Evolutionary conservation across 2,113 vertebrate species (phyloP).

Genomic region (Hemibagrus wyckioides): DNA sequence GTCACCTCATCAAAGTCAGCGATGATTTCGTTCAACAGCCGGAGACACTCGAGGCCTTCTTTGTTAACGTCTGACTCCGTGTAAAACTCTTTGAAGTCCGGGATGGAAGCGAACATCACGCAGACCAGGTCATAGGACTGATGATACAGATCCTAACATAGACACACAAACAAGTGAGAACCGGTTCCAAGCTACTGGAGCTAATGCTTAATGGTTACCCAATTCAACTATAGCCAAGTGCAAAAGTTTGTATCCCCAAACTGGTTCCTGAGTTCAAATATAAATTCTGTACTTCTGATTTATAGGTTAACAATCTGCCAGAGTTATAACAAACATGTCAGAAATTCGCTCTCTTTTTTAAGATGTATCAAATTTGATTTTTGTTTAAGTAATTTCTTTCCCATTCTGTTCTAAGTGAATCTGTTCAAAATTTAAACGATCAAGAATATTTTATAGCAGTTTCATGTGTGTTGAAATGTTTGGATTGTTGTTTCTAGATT

Average conservation of each 20-base stretch:
- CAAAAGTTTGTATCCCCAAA: not conserved
- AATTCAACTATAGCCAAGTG: not conserved
- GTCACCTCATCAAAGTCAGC: slow-evolving; percentile 97
- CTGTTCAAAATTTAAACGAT: not conserved
- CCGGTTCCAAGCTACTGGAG: not conserved
- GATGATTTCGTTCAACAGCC: slow-evolving; percentile 95
- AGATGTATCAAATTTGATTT: not conserved
- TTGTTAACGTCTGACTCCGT: slow-evolving; percentile 98
- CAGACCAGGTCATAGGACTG: slow-evolving; percentile 97
- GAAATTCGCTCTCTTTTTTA: no score
- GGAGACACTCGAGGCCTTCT: slow-evolving; percentile 93
- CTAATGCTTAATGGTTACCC: no score
- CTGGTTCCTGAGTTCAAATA: no score
- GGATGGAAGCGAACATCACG: slow-evolving; percentile 98
- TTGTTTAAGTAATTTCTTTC: not conserved
- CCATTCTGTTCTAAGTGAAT: not conserved
- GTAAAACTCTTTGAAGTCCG: slow-evolving; percentile 99
- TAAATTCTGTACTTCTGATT: no score
- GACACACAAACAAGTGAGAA: slow-evolving; percentile 2
- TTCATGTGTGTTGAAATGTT: not conserved
- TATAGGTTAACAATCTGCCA: no score
- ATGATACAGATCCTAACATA: slow-evolving; percentile 89
- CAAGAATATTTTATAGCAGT: not conserved
- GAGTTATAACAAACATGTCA: no score
- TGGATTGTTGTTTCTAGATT: not conserved